Conservation (phyloP, 1,140 invertebrate genomes). For the Drosophila albomicans region DNA sequence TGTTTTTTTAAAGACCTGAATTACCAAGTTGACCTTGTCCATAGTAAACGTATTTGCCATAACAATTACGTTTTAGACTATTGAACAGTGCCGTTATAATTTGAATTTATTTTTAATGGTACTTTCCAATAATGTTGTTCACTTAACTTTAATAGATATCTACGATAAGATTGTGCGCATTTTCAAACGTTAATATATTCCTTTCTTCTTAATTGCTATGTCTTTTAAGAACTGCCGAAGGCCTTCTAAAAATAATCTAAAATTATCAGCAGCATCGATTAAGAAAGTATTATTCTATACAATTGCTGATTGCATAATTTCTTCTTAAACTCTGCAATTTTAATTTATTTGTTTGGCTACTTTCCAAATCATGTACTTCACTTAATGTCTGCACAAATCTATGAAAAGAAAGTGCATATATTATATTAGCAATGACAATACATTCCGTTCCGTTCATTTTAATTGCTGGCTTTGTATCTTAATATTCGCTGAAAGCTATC, state of each 20-base stretch:
- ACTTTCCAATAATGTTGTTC: background rate
- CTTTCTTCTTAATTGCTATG: background rate
- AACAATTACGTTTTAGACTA: background rate
- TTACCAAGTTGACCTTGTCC: too few species aligned
- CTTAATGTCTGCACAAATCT: background rate
- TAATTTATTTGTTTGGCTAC: constrained; percentile 3
- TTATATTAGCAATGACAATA: background rate
- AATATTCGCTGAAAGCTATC: background rate
- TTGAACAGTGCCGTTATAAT: background rate
- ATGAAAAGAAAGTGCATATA: constrained; percentile 2
- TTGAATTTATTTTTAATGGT: background rate
- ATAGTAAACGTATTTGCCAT: too few species aligned
- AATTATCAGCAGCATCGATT: background rate
- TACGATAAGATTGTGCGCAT: background rate
- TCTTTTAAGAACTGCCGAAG: background rate
- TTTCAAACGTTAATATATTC: too few species aligned
- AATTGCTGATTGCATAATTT: background rate
- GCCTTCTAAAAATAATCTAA: background rate
- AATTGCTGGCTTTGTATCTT: background rate
- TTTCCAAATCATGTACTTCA: constrained; percentile 2
- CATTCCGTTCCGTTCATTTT: background rate
- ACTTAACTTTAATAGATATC: background rate
- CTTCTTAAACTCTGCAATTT: background rate
- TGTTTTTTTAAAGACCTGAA: too few species aligned
- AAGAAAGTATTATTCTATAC: background rate